Conservation (phyloP, 2,888 invertebrate genomes). For the Trilocha varians region DNA sequence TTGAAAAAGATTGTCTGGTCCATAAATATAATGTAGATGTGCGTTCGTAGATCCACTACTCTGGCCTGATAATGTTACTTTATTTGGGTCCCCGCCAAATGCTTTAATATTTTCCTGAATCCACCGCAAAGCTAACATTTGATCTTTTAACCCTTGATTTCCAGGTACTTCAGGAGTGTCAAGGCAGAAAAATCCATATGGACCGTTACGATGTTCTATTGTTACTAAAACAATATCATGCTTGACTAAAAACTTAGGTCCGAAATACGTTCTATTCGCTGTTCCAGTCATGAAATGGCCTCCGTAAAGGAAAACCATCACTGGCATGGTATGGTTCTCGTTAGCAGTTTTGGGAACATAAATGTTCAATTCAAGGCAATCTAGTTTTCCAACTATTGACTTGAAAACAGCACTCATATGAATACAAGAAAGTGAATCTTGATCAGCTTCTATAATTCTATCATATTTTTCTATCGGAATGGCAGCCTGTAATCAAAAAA, state of each 20-base stretch:
- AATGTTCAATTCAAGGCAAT: conserved; percentile 26
- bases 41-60: conserved; percentile 36
- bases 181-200: conserved; percentile 44
- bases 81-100: conserved; percentile 37
- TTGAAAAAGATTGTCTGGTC: conserved; percentile 24
- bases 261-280: conserved; percentile 17
- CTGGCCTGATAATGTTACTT: conserved; percentile 34
- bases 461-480: too few species aligned
- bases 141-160: conserved; percentile 45
- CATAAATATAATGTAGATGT: conserved; percentile 26
- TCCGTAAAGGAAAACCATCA: conserved; percentile 40
- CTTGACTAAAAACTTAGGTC: conserved; percentile 28
- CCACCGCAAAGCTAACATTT: conserved; percentile 34
- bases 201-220: conserved; percentile 35
- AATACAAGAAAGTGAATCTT: conserved; percentile 26
- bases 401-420: conserved; percentile 22
- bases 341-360: conserved; percentile 57
- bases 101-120: conserved; percentile 33
- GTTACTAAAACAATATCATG: conserved; percentile 31
- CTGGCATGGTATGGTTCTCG: conserved; percentile 20
- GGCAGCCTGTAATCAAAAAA: too few species aligned
- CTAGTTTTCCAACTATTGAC: conserved; percentile 18
- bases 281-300: conserved; percentile 31
- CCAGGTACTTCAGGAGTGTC: conserved; percentile 39
- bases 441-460: conserved; percentile 22